Percentiles rank a stretch among this genome's conserved stretches.
Conservation (phyloP, 1,140 invertebrate species). For the Drosophila navojoa region DNA sequence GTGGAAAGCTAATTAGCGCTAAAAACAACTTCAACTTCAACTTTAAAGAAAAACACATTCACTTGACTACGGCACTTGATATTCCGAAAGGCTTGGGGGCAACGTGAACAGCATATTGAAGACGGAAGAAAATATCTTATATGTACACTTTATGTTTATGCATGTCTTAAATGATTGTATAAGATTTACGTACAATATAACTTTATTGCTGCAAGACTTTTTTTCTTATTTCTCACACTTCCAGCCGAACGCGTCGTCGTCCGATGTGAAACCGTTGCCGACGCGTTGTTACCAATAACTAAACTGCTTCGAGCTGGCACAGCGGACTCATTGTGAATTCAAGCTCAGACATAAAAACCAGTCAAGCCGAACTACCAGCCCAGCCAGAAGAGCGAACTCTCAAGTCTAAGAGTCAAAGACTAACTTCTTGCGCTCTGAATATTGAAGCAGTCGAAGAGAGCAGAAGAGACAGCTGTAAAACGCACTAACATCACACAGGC, state of each 20-base stretch:
- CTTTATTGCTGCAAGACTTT: constrained; percentile 26
- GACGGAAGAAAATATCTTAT: constrained; percentile 7
- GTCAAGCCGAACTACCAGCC: constrained; percentile 47
- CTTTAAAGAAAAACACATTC: constrained; percentile 28
- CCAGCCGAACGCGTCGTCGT: background rate
- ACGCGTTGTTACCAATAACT: constrained; percentile 53
- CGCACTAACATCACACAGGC: background rate
- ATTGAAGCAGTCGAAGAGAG: background rate
- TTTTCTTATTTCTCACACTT: constrained; percentile 10
- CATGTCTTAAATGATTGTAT: constrained; percentile 9
- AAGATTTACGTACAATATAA: constrained; percentile 30
- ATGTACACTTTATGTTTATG: constrained; percentile 11
- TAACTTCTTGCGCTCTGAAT: constrained; percentile 27
- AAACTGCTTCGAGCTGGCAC: constrained; percentile 22
- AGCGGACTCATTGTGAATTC: constrained; percentile 44
- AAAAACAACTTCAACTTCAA: constrained; percentile 24
- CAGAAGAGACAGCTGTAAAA: background rate
- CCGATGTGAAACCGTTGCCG: constrained; percentile 24
- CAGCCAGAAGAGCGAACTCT: constrained; percentile 10
- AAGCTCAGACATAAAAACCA: constrained; percentile 45
- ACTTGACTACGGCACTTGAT: constrained; percentile 22
- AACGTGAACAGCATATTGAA: constrained; percentile 16
- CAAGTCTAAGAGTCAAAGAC: constrained; percentile 33
- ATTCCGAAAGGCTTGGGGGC: background rate
- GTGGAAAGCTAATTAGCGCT: constrained; percentile 53